Conservation (phyloP, 92 coral and sea anemone genomes). For the Zoanthus sociatus region DNA sequence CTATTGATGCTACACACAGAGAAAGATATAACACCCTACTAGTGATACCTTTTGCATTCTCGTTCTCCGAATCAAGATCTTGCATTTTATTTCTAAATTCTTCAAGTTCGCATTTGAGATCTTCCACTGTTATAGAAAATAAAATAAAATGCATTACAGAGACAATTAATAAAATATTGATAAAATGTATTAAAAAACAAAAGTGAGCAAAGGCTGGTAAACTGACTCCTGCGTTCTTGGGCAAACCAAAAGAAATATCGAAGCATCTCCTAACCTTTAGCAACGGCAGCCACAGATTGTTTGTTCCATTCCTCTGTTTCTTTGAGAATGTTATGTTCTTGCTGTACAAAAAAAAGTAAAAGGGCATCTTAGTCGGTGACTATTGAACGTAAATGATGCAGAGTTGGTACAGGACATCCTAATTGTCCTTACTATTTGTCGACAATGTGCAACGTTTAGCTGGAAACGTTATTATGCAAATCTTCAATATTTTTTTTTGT, state of each 20-base stretch:
- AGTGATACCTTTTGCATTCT: slow-evolving; percentile 62
- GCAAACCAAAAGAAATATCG: not conserved
- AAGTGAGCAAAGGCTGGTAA: not conserved
- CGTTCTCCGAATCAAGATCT: slow-evolving; percentile 64
- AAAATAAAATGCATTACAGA: not conserved
- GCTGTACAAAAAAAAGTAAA: slow-evolving; percentile 27
- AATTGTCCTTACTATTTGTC: no score
- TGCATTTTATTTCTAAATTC: slow-evolving; percentile 54
- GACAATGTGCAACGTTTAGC: no score
- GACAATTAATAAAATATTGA: not conserved
- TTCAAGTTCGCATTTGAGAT: slow-evolving; percentile 43
- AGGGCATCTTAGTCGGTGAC: not conserved
- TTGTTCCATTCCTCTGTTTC: slow-evolving; percentile 73
- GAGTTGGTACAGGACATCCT: no score
- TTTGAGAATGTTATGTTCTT: slow-evolving; percentile 65
- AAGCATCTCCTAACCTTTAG: slow-evolving; percentile 53
- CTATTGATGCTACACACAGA: not conserved
- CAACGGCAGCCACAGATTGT: slow-evolving; percentile 49
- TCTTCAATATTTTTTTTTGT: not conserved
- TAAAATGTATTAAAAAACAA: not conserved
- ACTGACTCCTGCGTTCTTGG: not conserved
- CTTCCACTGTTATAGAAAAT: slow-evolving; percentile 33
- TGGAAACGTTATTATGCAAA: not conserved
- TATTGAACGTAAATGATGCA: not conserved
- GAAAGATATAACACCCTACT: not conserved